Conservation (phyloP, 1,140 invertebrate species). For the Drosophila sproati region DNA sequence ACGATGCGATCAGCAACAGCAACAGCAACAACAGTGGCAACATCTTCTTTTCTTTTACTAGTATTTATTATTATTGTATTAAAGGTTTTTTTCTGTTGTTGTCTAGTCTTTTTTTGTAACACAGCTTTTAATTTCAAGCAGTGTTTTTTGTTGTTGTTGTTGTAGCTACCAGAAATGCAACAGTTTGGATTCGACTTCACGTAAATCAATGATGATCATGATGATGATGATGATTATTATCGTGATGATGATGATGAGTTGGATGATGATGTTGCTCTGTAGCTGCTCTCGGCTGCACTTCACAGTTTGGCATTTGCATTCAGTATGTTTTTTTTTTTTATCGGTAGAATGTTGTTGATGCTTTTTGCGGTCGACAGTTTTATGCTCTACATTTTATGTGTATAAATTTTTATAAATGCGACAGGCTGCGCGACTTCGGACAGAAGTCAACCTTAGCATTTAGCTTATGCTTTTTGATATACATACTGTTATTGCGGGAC, state of each 20-base stretch:
- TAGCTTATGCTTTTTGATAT: slow-evolving; percentile 65
- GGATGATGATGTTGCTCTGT: slow-evolving; percentile 17
- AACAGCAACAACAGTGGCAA: slow-evolving; percentile 50
- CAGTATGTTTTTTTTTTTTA: slow-evolving; percentile 29
- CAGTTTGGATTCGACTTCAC: slow-evolving; percentile 65
- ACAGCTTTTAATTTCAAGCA: slow-evolving; percentile 55
- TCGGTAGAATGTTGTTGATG: slow-evolving; percentile 47
- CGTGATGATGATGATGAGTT: slow-evolving; percentile 42
- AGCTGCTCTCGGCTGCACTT: slow-evolving; percentile 47
- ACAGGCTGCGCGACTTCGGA: slow-evolving; percentile 39
- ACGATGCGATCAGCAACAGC: slow-evolving; percentile 56
- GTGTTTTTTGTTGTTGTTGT: slow-evolving; percentile 37
- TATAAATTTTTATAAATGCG: slow-evolving; percentile 64
- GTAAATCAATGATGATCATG: slow-evolving; percentile 72
- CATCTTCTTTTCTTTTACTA: slow-evolving; percentile 77
- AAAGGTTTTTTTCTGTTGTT: slow-evolving; percentile 27
- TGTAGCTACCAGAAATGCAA: slow-evolving; percentile 61
- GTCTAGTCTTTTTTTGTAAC: slow-evolving; percentile 28
- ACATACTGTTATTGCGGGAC: slow-evolving; percentile 38
- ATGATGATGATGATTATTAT: slow-evolving; percentile 29
- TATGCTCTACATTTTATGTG: slow-evolving; percentile 82
- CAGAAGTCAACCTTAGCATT: slow-evolving; percentile 78
- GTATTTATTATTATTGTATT: slow-evolving; percentile 61
- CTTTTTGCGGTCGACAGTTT: slow-evolving; percentile 65
- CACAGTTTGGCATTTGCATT: slow-evolving; percentile 81